Conservation (phyloP, 35 echinoderm and acorn worm species). For the Lytechinus pictus region DNA sequence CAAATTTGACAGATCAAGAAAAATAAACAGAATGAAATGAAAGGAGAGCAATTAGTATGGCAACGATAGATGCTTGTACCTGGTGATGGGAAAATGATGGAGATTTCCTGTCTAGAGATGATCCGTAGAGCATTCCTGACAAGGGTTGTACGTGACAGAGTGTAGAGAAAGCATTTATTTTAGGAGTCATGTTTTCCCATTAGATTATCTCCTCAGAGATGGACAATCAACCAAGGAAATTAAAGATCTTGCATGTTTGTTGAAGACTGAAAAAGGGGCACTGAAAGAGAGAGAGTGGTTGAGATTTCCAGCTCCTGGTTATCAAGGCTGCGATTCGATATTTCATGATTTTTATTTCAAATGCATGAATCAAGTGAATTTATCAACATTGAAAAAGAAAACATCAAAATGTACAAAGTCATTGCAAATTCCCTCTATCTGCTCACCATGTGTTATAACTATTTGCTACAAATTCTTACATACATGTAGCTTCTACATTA, state of each 20-base stretch:
- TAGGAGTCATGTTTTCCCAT: conserved; percentile 35
- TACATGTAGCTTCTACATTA: too few species aligned
- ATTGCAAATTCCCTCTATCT: too few species aligned
- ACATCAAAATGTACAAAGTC: too few species aligned
- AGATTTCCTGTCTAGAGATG: conserved; percentile 1
- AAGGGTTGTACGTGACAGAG: conserved; percentile 19
- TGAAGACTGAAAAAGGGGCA: background rate
- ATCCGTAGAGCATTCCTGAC: background rate
- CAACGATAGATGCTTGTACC: background rate
- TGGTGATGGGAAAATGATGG: background rate
- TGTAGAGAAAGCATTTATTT: conserved; percentile 33
- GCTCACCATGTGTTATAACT: too few species aligned
- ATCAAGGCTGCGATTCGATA: background rate
- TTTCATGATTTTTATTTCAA: too few species aligned
- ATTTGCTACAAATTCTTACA: too few species aligned
- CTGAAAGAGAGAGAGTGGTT: background rate
- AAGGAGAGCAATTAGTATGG: conserved; percentile 17
- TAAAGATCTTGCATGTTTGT: background rate
- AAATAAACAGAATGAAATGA: background rate
- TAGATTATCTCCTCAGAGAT: conserved; percentile 17
- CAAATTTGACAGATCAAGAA: conserved; percentile 43
- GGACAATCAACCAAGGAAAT: background rate
- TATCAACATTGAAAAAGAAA: too few species aligned
- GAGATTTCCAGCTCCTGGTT: background rate
- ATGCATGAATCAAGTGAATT: too few species aligned